These are phyloP conservation scores for Coelinius sp. DNA, from an alignment of 2,888 invertebrate species.

Conservation along the genomic window DNA sequence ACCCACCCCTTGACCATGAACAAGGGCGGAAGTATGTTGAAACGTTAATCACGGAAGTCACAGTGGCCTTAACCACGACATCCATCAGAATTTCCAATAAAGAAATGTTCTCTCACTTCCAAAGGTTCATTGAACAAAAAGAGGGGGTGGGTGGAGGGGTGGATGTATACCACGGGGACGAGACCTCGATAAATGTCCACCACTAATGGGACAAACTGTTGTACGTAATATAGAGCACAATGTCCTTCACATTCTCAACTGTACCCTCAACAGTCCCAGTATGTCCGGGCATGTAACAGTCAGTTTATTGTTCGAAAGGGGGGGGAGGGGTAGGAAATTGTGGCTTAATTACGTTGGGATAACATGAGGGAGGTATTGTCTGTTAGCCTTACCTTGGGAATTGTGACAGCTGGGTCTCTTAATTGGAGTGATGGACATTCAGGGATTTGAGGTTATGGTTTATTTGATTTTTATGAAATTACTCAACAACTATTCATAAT, in stretches of 20 bases:
- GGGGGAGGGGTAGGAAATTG: conserved; percentile 9
- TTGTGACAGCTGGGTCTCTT: not conserved
- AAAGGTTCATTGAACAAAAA: not conserved
- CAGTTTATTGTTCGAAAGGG: conserved; percentile 11
- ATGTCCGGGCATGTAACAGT: not conserved
- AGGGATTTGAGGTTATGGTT: not conserved
- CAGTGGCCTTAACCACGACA: conserved; percentile 12
- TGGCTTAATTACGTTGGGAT: conserved; percentile 17
- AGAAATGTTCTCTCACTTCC: not conserved
- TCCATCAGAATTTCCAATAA: conserved; percentile 17
- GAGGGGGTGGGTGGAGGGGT: not conserved
- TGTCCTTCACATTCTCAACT: not conserved
- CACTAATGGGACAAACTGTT: conserved; percentile 23
- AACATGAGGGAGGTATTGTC: not conserved
- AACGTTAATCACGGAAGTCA: conserved; percentile 27
- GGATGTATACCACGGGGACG: not conserved
- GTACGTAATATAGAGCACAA: not conserved
- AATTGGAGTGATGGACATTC: not conserved
- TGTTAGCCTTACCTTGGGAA: not conserved
- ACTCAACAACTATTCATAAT: too few species aligned
- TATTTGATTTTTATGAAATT: too few species aligned
- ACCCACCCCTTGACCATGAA: not conserved
- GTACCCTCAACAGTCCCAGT: conserved; percentile 1
- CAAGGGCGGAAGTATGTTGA: conserved; percentile 8
- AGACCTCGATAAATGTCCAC: conserved; percentile 6